These are phyloP conservation scores for Timema podura DNA, from an alignment of 2,888 invertebrate genomes.

Conservation along the genomic window DNA sequence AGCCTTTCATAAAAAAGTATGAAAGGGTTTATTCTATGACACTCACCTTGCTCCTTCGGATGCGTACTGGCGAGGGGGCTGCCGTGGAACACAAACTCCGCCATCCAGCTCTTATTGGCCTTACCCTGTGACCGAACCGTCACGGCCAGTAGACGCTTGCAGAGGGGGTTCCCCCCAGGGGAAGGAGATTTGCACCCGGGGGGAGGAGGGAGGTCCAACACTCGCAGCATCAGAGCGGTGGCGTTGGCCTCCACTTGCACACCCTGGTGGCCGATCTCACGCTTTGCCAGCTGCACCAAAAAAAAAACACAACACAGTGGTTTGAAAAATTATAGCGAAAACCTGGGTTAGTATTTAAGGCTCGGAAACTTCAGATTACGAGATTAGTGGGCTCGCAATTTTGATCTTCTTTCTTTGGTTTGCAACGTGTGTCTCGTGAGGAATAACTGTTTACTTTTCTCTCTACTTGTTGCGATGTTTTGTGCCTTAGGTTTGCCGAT, in stretches of 20 bases:
- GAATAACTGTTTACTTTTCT: too few species aligned
- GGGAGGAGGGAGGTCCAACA: constrained; percentile 71
- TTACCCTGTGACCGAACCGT: constrained; percentile 60
- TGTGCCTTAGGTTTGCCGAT: too few species aligned
- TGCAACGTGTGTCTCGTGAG: too few species aligned
- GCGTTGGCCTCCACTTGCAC: constrained; percentile 91
- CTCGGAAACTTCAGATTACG: too few species aligned
- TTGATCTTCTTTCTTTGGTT: too few species aligned
- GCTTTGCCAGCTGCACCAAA: constrained; percentile 59
- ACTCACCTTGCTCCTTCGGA: constrained; percentile 72
- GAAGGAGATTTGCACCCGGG: constrained; percentile 40
- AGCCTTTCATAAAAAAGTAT: too few species aligned
- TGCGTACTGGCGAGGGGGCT: constrained; percentile 75
- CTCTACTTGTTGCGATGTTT: too few species aligned
- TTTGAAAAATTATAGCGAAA: too few species aligned
- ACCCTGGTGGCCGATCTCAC: constrained; percentile 87
- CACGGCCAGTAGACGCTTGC: constrained; percentile 76
- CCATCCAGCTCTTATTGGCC: constrained; percentile 64
- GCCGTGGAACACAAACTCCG: constrained; percentile 83
- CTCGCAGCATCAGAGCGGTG: constrained; percentile 73
- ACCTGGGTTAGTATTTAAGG: too few species aligned
- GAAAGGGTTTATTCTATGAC: too few species aligned
- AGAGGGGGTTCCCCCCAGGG: constrained; percentile 64
- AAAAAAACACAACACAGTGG: background rate
- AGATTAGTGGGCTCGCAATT: too few species aligned